Conservation (phyloP, 2,888 invertebrate genomes). For the Parochlus steinenii region DNA sequence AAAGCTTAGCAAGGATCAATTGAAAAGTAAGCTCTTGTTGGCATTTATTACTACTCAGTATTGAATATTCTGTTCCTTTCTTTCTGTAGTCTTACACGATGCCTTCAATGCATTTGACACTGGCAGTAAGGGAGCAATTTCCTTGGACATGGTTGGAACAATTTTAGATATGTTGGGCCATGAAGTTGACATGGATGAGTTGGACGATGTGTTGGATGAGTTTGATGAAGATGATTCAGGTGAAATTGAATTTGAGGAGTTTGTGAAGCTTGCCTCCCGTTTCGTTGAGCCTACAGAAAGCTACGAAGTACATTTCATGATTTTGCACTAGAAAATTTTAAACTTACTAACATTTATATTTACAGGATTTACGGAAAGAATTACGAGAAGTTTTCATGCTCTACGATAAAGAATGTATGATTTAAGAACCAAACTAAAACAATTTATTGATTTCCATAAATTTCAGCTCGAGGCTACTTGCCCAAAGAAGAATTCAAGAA, state of each 20-base stretch:
- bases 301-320: no score
- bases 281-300: no score
- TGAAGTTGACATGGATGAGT: constrained; percentile 60
- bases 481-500: constrained; percentile 75
- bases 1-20: constrained; percentile 60
- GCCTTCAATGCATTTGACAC: constrained; percentile 87
- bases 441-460: no score
- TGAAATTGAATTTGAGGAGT: constrained; percentile 77
- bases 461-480: constrained; percentile 86
- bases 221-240: constrained; percentile 71
- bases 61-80: constrained; percentile 14
- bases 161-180: constrained; percentile 83
- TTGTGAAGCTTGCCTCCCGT: constrained; percentile 67
- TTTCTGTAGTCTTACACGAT: constrained; percentile 56
- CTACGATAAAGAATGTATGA: constrained; percentile 93
- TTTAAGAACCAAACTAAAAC: no score
- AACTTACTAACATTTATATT: no score
- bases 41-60: no score
- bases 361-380: constrained; percentile 79
- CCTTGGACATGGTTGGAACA: constrained; percentile 65
- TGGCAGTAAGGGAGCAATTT: constrained; percentile 69
- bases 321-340: no score
- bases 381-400: constrained; percentile 89
- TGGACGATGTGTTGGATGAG: constrained; percentile 68
- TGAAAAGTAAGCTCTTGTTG: constrained; percentile 47